Base-by-base conservation (phyloP, 2,888 invertebrate species). In the Parascotia fuliginaria region DNA sequence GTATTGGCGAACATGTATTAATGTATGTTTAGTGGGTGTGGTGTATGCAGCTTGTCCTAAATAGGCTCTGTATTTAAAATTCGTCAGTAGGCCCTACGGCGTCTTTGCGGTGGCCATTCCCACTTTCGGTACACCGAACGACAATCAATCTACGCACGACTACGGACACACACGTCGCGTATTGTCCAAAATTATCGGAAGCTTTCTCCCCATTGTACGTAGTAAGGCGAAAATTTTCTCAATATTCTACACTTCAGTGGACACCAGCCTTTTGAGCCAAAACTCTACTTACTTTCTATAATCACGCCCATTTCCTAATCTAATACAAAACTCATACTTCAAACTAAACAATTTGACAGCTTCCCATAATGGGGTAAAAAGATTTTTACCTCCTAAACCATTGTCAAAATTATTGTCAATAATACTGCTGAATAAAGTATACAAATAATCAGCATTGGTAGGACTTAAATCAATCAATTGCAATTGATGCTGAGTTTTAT, bases 321-420 rank as follows among this genome's bases (percentile, higher is more conserved):
- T 16, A 15, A 55, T 22, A 0, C 5, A 39, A 29, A 65, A 68
- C 1, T 52, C 32, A 16, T 57, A 77, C 16, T 71, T 68, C 0
- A 53, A 12, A 0, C 52, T 32, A 22, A 52, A 57, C 5, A 65
- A 52, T 34, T 36, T 64, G 47, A 81, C 53, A 0, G 75, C 75
- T 15, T 85, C 78, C 56, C 70, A 63, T 1, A 87, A 45, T 0
- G 75, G 64, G 9, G 7, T 3, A 32, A 9, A 33, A 4, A 22
- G 3, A 2, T 9, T 29, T n/a, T 28, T 32, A 9, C 15, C 13
- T 1, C 5, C 5, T 1, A 9, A n/a, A 11, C 16, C 33, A 2
- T 19, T 9, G 22, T 39, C 24, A 9, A 5, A 34, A 3, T 3
- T 22, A 13, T 28, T 28, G 29, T 9, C 4, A 32, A 49, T 37